Evolutionary conservation across 37 sponge, comb jelly and placozoan genomes (phyloP).

Genomic region (Axinella damicornis): DNA sequence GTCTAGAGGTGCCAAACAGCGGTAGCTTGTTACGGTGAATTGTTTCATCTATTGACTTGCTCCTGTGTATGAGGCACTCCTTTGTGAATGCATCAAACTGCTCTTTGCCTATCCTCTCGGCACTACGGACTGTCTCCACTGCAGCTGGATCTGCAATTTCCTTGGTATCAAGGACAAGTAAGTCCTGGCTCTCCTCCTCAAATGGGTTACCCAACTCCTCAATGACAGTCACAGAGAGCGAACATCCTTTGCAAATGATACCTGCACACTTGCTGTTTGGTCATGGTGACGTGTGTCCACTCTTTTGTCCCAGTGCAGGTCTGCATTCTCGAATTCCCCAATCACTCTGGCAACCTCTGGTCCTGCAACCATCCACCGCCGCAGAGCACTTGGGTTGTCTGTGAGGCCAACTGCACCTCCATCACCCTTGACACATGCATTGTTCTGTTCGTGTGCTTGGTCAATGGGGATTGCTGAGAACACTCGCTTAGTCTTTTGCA

Average conservation of each 20-base stretch:
- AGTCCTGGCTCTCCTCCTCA: constrained; percentile 28
- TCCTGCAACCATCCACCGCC: constrained; percentile 54
- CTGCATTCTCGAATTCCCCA: constrained; percentile 21
- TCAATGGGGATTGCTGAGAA: constrained; percentile 53
- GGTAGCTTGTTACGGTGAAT: too few relatives aligned
- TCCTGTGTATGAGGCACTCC: constrained; percentile 37
- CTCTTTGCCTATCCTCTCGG: constrained; percentile 23
- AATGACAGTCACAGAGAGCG: neutral
- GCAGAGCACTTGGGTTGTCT: constrained; percentile 30
- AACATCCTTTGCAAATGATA: constrained; percentile 22
- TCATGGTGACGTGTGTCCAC: constrained; percentile 28
- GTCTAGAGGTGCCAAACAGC: too few relatives aligned
- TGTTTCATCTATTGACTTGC: constrained; percentile 39
- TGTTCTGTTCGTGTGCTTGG: constrained; percentile 38
- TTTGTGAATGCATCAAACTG: constrained; percentile 37
- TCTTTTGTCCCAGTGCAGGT: neutral
- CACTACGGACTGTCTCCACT: constrained; percentile 28
- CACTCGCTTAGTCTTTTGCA: constrained; percentile 11
- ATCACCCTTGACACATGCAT: constrained; percentile 33
- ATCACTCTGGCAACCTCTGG: constrained; percentile 45
- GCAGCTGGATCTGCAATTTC: constrained; percentile 27
- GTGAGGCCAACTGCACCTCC: constrained; percentile 48
- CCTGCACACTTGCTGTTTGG: constrained; percentile 18
- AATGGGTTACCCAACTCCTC: constrained; percentile 51
- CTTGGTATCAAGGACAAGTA: constrained; percentile 56